Base-by-base conservation (phyloP, 2,113 vertebrate species). In the Loxodonta africana region DNA sequence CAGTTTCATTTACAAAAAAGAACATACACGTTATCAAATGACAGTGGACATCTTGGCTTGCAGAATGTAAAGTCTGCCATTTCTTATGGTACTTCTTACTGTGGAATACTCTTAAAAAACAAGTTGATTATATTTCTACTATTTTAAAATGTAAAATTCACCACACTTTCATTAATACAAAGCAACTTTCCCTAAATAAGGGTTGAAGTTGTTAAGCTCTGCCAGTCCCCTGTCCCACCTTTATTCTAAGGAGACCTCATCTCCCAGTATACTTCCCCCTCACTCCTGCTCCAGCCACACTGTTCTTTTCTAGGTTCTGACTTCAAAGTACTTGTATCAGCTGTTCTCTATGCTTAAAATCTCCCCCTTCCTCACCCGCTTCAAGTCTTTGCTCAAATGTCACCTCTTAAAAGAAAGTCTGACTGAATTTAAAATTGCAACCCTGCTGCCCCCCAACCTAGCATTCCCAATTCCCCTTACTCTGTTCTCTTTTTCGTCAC, bases 1-100 rank as follows among this genome's bases (percentile, higher is more conserved):
- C 37, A 85, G 71, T 65, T 84, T 93, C 86, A 82, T n/a, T 53
- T 74, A 46, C 85, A 86, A 96, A 65, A 51, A 57, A 85, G 69
- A 91, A 74, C 33, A 85, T 28, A 73, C 63, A 82, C 25, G 33
- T 18, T 51, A 67, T 69, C 23, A 78, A 73, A 93, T 21, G n/a
- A 83, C 81, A 63, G 51, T 2, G 46, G 67, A 33, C 20, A 41
- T 44, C 57, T 33, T 81, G 5, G 46, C 48, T 37, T 51, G 21
- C 18, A 91, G 71, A 93, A 91, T 6, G 26, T 57, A 14, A 65
- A 93, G 33, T 73, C 37, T 30, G 1, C 63, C 41, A 83, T 41
- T 93, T 80, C 46, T 53, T 91, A 76, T 2, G 11, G 8, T 73
- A 83, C 44, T 33, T 48, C 60, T 87, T 88, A 76, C 7, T 26